A percentile compares a stretch with the other conserved stretches of the same genome.
Conservation (phyloP, 2,888 invertebrate genomes). For the Vannuccia rotundouncinata region DNA sequence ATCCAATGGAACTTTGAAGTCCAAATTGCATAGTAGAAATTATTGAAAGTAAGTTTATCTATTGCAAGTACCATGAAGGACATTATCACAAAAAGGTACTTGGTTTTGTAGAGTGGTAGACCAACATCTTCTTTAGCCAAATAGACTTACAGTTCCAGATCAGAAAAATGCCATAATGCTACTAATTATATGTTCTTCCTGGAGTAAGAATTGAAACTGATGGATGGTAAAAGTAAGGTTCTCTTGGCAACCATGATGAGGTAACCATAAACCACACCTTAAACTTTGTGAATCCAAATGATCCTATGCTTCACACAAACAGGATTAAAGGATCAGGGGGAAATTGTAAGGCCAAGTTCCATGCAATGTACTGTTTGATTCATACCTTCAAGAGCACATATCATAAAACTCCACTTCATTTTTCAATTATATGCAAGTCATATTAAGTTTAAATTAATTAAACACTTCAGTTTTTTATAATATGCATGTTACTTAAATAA, state of each 20-base stretch:
- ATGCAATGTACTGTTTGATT: not conserved
- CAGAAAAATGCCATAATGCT: not conserved
- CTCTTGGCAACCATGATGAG: not conserved
- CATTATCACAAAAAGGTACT: not conserved
- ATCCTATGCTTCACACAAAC: not conserved
- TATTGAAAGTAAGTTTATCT: too few relatives aligned
- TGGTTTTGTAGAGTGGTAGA: not conserved
- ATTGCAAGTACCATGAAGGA: not conserved
- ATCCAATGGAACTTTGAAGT: not conserved
- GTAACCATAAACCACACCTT: not conserved
- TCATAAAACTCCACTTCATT: too few relatives aligned
- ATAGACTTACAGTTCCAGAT: too few relatives aligned
- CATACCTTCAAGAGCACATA: not conserved
- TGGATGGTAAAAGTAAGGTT: not conserved
- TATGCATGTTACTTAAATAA: too few relatives aligned
- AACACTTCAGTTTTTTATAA: too few relatives aligned
- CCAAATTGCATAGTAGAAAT: not conserved
- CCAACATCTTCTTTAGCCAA: not conserved
- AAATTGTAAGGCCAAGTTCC: not conserved
- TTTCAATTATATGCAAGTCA: too few relatives aligned
- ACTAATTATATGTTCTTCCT: not conserved
- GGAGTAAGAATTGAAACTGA: not conserved
- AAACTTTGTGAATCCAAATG: not conserved
- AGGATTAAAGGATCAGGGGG: not conserved
- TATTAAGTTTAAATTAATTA: too few relatives aligned